These are phyloP conservation scores for Mesoligia furuncula DNA, from an alignment of 2,888 invertebrate genomes.

Conservation along the genomic window DNA sequence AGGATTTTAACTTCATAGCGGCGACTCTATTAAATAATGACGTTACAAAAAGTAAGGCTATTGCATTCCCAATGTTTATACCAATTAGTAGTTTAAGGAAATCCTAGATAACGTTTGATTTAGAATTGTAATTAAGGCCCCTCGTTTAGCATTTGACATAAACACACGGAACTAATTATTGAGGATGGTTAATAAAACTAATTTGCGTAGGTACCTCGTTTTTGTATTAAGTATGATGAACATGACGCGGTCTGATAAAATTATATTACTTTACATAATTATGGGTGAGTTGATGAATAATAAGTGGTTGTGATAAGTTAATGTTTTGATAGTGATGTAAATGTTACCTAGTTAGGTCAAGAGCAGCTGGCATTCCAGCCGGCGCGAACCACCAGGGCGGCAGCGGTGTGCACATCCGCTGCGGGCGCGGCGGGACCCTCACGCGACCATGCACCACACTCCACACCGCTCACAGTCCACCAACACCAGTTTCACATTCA, in stretches of 20 bases:
- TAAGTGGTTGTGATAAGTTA: constrained; percentile 39
- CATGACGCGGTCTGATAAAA: constrained; percentile 31
- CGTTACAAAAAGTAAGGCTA: constrained; percentile 16
- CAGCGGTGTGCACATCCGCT: constrained; percentile 90
- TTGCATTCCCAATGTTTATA: constrained; percentile 24
- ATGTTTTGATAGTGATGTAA: constrained; percentile 44
- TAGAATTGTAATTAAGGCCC: constrained; percentile 66
- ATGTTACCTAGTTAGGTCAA: constrained; percentile 89
- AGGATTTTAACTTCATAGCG: background rate
- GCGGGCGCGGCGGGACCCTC: constrained; percentile 74
- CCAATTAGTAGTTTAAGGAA: constrained; percentile 55
- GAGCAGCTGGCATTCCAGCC: constrained; percentile 90
- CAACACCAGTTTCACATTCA: constrained; percentile 81
- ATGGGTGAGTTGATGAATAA: constrained; percentile 35
- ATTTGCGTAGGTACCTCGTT: constrained; percentile 50
- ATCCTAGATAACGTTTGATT: constrained; percentile 63
- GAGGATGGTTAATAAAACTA: constrained; percentile 60
- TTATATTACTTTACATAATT: constrained; percentile 39
- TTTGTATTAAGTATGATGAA: constrained; percentile 31
- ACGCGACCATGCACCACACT: constrained; percentile 74
- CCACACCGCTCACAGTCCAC: constrained; percentile 66
- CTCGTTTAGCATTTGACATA: constrained; percentile 66
- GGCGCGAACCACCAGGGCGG: constrained; percentile 85
- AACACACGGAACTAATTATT: constrained; percentile 69
- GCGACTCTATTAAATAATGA: constrained; percentile 13